Base-by-base conservation (phyloP, 2,888 invertebrate species). In the Gymnocheta viridis region DNA sequence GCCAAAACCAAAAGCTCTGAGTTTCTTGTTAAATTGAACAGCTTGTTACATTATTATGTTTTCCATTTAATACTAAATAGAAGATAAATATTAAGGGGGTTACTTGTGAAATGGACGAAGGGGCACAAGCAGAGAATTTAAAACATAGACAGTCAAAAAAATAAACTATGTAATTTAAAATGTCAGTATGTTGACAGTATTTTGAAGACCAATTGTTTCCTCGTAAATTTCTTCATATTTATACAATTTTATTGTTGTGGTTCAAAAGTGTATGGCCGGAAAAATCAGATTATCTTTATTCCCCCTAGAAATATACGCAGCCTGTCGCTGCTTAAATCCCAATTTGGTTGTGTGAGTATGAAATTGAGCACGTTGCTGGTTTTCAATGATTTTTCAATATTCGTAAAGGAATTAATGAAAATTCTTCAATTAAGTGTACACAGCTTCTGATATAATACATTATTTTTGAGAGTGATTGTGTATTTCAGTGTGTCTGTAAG, bases 341-440 rank as follows among this genome's bases (percentile, higher is more conserved):
- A 73, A 67, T 67, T 74, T 19, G 38, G 17, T 44, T 41, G 74
- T 35, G 12, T 49, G 2, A 14, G 47, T 56, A 1, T 32, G n/a
- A n/a, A n/a, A n/a, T n/a, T n/a, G 22, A n/a, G 32, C 14, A 41
- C 38, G 27, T 29, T 32, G 32, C 17, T 35, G 4, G 4, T 54
- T 69, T 51, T 41, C 66, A 27, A 56, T 70, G 70, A 62, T 56
- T 78, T 69, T 79, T 64, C 79, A 73, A 74, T 79, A 83, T 74
- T 74, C 74, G 64, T 79, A 41, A 69, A 51, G 44, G 69, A 69
- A 79, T 83, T 79, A 83, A 80, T 70, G 70, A 70, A 80, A 80
- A 62, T 77, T 81, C 80, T 81, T 81, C 83, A 83, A 72, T 80
- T 72, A 72, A 17, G 49, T 69, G 22, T 17, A 6, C 41, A 19